Evolutionary conservation across 1,140 invertebrate genomes (phyloP), one percentile per base, ranked within the genome.

Genomic region (Drosophila ohnishii): DNA sequence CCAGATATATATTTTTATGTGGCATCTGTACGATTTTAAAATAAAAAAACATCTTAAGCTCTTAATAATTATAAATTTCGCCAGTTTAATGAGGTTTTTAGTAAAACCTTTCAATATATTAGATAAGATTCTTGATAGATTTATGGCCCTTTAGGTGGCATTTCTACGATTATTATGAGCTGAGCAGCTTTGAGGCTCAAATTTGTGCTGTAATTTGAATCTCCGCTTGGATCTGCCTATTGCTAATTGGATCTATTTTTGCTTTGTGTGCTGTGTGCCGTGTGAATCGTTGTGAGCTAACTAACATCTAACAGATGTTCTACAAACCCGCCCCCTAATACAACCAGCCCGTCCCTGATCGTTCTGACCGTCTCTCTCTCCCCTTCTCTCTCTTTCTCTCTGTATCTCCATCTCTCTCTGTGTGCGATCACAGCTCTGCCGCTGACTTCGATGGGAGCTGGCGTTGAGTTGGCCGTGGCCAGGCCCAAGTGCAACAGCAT

Each of bases 401-500:
- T n/a, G 0, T 40, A n/a, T 40, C n/a, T n/a, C 39, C 3, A 37
- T 37, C 35, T 30, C 45, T 10, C 28, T 42, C 16, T 34, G 5
- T 11, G 30, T 16, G 32, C 40, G 61, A 64, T 64, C 61, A 50
- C 48, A 92, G 90, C 91, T 60, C 57, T 92, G 66, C 88, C 90
- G 44, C 57, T 91, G 60, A 87, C 88, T 48, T 94, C 92, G 65
- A 93, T 94, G 57, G 92, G 92, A 37, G 91, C 93, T 53, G 94
- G 94, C 77, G 94, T 94, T 58, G 94, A 95, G 6, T 92, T 96
- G 63, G 95, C 96, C n/a, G 93, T 94, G 34, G 93, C 94, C 25
- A 94, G 97, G 59, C 97, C 98, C 10, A 97, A 97, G 85, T 98
- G 97, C 72, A 97, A 97, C 86, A 99, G 97, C 80, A 96, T 99